A percentile compares a stretch with the other conserved stretches of the same genome.
These are phyloP conservation scores for Echinometra lucunter DNA, from an alignment of 53 echinoderm and acorn worm genomes.

Conservation along the genomic window DNA sequence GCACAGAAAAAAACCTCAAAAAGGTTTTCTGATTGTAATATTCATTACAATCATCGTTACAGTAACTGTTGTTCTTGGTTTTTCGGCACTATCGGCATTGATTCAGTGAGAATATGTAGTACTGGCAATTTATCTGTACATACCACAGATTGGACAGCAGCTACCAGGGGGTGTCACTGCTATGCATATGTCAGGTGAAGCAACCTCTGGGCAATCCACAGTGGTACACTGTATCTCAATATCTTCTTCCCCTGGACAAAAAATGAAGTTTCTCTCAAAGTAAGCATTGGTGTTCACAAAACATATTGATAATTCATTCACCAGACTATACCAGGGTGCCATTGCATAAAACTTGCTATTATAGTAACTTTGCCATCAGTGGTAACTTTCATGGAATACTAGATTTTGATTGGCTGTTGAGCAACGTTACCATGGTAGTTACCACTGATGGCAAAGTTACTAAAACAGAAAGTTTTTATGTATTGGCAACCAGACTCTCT, in stretches of 20 bases:
- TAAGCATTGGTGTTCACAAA: not conserved
- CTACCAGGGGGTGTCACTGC: slow-evolving; percentile 95
- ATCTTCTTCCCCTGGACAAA: slow-evolving; percentile 63
- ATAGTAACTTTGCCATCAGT: too few species aligned
- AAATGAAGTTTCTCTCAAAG: not conserved
- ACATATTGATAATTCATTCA: not conserved
- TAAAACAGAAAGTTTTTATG: too few species aligned
- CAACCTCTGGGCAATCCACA: slow-evolving; percentile 83
- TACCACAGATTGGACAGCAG: slow-evolving; percentile 99
- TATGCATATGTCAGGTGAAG: slow-evolving; percentile 76
- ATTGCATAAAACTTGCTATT: too few species aligned
- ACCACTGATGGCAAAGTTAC: too few species aligned
- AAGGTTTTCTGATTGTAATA: not conserved
- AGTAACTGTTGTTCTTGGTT: too few species aligned
- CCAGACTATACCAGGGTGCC: too few species aligned
- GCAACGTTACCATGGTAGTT: too few species aligned
- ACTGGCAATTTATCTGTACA: not conserved
- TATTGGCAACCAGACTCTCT: not conserved
- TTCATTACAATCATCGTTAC: slow-evolving; percentile 23
- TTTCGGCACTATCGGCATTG: not conserved
- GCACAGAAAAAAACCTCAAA: slow-evolving; percentile 2
- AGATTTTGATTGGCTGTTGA: too few species aligned
- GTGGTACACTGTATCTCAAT: slow-evolving; percentile 82
- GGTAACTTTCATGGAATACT: too few species aligned
- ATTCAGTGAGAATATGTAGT: not conserved